Base-by-base conservation (phyloP, 2,888 invertebrate species). In the Ferdinandea cuprea region DNA sequence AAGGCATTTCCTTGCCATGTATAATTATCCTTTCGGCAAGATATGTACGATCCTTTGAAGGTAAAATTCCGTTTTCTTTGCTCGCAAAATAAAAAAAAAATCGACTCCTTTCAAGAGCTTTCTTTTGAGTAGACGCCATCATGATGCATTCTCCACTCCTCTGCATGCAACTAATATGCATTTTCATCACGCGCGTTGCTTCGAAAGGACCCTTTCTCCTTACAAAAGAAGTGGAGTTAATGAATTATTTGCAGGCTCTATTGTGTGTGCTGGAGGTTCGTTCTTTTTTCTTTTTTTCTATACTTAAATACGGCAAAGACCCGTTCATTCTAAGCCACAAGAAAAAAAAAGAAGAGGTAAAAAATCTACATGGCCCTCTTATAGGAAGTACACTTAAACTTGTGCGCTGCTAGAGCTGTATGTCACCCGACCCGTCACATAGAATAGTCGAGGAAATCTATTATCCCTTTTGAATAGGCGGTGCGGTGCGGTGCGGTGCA, bases 211-310 rank as follows among this genome's bases (percentile, higher is more conserved):
- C 44, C 15, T 46, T 44, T 11, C 11, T 11, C 44, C 15, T 2
- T 9, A 44, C 4, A 19, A 17, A 19, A 17, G 11, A 8, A 52
- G 59, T 42, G 25, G 46, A 65, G 72, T 63, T 46, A 56, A 71
- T 73, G 63, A 73, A 73, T 73, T 73, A 56, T 63, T 73, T 63
- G 35, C 61, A 44, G 17, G 44, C 44, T 44, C 37, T 37, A 63
- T 63, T 73, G 72, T 63, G 25, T 46, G 54, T 17, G 2, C 25
- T 25, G 25, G 5, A 25, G 25, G 25, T 25, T n/a, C n/a, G n/a
- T n/a, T n/a, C n/a, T n/a, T n/a, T n/a, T n/a, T n/a, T n/a, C n/a
- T n/a, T n/a, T n/a, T 25, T 25, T 25, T 25, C 25, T 5, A 25
- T 25, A 25, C 5, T 25, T 25, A 25, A 2, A 25, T 2, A 25